Conservation (phyloP, 2,888 invertebrate species). For the Notodonta dromedarius region DNA sequence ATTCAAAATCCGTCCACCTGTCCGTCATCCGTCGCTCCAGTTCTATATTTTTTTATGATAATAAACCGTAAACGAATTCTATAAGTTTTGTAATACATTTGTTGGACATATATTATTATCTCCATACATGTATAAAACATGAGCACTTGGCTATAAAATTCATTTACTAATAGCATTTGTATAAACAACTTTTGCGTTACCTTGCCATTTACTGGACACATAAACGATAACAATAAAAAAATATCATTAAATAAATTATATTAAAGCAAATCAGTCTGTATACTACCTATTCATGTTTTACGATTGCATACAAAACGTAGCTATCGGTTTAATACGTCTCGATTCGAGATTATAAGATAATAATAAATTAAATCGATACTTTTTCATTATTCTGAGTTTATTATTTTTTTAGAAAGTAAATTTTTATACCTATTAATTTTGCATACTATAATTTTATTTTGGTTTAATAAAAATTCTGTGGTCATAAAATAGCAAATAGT, state of each 20-base stretch:
- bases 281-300: slow-evolving; percentile 19
- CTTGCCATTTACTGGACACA: slow-evolving; percentile 5
- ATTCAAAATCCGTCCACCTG: no score
- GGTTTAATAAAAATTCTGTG: no score
- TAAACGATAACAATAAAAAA: slow-evolving; percentile 1
- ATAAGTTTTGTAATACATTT: background rate
- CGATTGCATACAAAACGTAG: background rate
- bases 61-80: no score
- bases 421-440: no score
- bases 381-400: no score
- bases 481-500: no score
- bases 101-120: background rate
- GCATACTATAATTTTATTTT: no score
- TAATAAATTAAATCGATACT: no score
- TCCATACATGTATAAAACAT: background rate
- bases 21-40: no score
- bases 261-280: slow-evolving; percentile 10
- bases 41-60: no score
- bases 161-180: background rate
- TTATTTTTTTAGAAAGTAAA: no score
- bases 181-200: slow-evolving; percentile 5
- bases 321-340: slow-evolving; percentile 1
- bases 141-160: background rate
- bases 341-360: background rate
- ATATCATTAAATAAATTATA: slow-evolving; percentile 2